phyloP scores from a whole-genome alignment of 2,113 vertebrate species.

The Martes martes region DNA sequence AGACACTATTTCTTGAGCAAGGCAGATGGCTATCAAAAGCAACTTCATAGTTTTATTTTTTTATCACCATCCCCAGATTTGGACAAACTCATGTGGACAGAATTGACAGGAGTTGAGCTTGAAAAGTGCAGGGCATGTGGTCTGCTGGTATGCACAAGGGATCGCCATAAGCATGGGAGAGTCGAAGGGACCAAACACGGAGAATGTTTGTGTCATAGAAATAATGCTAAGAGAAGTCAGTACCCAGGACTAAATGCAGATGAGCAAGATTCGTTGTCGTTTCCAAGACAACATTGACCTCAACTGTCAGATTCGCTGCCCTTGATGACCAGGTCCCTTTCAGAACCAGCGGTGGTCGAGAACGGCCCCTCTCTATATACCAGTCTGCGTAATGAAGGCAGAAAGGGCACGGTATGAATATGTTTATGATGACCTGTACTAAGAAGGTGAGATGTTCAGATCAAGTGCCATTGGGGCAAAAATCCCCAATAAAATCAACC shows the following conservation, averaged over 20 bases:
- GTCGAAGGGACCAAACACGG: rapidly evolving
- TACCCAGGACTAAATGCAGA: rapidly evolving
- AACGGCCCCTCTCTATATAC: rapidly evolving
- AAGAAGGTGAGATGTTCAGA: background rate
- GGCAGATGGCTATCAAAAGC: constrained; percentile 34
- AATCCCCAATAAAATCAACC: rapidly evolving
- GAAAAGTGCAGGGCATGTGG: rapidly evolving
- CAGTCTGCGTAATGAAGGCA: rapidly evolving
- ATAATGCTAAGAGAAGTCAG: too few species aligned
- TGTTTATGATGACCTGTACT: background rate
- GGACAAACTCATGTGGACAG: background rate
- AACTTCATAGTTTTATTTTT: background rate
- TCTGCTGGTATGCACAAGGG: rapidly evolving
- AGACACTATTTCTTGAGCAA: background rate
- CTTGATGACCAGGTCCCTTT: background rate
- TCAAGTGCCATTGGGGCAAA: too few species aligned
- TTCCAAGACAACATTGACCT: background rate
- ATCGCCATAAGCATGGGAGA: rapidly evolving
- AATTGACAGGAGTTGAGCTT: background rate
- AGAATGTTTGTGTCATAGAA: too few species aligned
- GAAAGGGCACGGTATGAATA: rapidly evolving
- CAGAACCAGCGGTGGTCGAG: rapidly evolving
- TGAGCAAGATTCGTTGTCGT: rapidly evolving
- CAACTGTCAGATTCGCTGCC: too few species aligned
- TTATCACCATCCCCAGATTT: background rate